These are phyloP conservation scores for Alcis repandata DNA, from an alignment of 2,888 invertebrate genomes.

Conservation along the genomic window DNA sequence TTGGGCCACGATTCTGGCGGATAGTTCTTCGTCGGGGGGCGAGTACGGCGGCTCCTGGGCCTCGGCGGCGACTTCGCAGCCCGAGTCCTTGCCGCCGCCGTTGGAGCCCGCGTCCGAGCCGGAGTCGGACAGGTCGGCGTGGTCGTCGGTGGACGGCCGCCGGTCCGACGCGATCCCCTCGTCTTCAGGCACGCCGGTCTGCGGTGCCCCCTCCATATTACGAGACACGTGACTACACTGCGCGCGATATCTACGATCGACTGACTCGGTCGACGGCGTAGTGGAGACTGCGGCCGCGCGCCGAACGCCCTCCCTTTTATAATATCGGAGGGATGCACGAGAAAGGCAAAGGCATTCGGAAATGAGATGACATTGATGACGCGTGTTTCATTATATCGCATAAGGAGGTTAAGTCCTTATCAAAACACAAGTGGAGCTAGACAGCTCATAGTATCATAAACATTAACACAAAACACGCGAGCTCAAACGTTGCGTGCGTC, in stretches of 20 bases:
- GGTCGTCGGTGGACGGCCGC: conserved; percentile 86
- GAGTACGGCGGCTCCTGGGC: conserved; percentile 88
- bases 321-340: conserved; percentile 79
- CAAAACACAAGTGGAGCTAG: conserved; percentile 1
- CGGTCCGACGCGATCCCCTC: conserved; percentile 83
- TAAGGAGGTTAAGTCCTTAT: conserved; percentile 36
- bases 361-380: conserved; percentile 77
- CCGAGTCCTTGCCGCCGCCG: conserved; percentile 89
- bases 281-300: conserved; percentile 83
- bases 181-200: conserved; percentile 73
- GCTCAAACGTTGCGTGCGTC: conserved; percentile 19
- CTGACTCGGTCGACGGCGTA: conserved; percentile 76
- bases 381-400: conserved; percentile 31
- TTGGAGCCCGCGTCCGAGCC: conserved; percentile 87
- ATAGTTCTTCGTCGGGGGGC: conserved; percentile 91
- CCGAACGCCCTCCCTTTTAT: conserved; percentile 73
- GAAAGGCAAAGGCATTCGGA: conserved; percentile 72
- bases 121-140: conserved; percentile 89
- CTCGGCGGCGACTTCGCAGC: conserved; percentile 87
- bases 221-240: conserved; percentile 53
- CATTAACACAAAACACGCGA: conserved; percentile 8
- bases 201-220: conserved; percentile 75
- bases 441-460: conserved; percentile 1
- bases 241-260: conserved; percentile 60
- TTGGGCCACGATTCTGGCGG: conserved; percentile 93